Evolutionary conservation across 1,140 invertebrate species (phyloP), one percentile per base, ranked within the genome.

Genomic region (Euglossa dilemma): DNA sequence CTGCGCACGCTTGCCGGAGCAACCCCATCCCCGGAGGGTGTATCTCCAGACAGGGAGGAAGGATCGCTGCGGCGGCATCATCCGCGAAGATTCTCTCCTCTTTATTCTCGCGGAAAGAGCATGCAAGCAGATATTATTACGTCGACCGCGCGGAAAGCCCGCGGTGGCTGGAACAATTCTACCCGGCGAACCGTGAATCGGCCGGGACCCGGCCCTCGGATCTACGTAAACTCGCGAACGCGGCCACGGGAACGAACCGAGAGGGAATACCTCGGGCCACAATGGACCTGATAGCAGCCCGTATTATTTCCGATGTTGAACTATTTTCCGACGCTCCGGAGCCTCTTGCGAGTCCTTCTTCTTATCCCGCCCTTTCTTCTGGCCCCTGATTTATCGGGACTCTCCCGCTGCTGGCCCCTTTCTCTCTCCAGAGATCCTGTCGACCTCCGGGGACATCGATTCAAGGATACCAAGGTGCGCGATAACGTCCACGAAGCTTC

Each of bases 141-240:
- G 23, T 50, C 8, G 50, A 50, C 75, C 50, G 25, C 64, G 73
- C 28, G 69, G 43, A 83, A 83, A 72, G 56, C 56, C 72, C 56
- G 66, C 54, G 18, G 52, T 16, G 25, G 56, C 25, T 47, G 59
- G 75, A 75, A 79, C 76, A 73, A 63, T 84, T 78, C 76, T 63
- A 52, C 25, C 57, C 82, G 61, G n/a, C 82, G 67, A 72, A 54
- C 54, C 82, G 82, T 84, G 67, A 84, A 80, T 79, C 82, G 61
- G 59, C 28, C 25, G 56, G 23, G 23, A 23, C 56, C 8, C 56
- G 82, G 77, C 66, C n/a, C n/a, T 59, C n/a, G 28, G 43, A 74
- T 61, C 57, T 18, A 59, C 75, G 76, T 83, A 78, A 79, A 77
- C 52, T 77, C 36, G 59, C 52, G 76, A 71, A 73, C 52, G 28